These are phyloP conservation scores for Psylliodes chrysocephalus DNA, from an alignment of 2,888 invertebrate species.

Conservation along the genomic window DNA sequence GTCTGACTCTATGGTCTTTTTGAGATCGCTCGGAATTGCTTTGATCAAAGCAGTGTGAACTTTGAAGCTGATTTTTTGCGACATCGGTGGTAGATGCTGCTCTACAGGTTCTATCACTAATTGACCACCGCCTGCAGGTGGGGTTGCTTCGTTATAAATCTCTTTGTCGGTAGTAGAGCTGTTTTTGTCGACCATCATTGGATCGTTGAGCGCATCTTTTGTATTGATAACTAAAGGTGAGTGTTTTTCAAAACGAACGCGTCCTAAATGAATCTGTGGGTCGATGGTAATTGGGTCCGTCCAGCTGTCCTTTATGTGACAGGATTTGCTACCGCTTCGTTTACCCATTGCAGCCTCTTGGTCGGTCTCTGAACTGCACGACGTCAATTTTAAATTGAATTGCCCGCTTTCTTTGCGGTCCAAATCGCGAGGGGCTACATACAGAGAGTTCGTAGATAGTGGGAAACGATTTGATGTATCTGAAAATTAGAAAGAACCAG, in stretches of 20 bases:
- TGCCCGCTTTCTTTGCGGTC: constrained; percentile 40
- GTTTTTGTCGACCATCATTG: neutral
- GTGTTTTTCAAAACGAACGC: neutral
- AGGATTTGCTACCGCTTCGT: neutral
- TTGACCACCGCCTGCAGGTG: no score
- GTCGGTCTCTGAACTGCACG: neutral
- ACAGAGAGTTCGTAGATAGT: constrained; percentile 36
- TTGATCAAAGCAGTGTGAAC: neutral
- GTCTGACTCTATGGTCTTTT: no score
- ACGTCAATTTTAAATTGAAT: constrained; percentile 23
- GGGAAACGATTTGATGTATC: neutral
- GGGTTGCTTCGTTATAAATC: no score
- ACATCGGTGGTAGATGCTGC: no score
- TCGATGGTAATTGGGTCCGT: neutral
- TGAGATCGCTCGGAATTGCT: neutral
- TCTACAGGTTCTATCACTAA: no score
- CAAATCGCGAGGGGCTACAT: constrained; percentile 33
- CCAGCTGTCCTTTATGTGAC: neutral
- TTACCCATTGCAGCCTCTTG: neutral
- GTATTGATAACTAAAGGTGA: neutral
- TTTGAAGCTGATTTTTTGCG: neutral
- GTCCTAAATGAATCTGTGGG: neutral
- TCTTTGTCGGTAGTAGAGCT: no score
- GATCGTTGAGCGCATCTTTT: neutral
- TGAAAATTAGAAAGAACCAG: no score